A percentile compares a stretch with the other conserved stretches of the same genome.
These are phyloP conservation scores for Heteropelma amictum DNA, from an alignment of 2,888 invertebrate species.

Conservation along the genomic window DNA sequence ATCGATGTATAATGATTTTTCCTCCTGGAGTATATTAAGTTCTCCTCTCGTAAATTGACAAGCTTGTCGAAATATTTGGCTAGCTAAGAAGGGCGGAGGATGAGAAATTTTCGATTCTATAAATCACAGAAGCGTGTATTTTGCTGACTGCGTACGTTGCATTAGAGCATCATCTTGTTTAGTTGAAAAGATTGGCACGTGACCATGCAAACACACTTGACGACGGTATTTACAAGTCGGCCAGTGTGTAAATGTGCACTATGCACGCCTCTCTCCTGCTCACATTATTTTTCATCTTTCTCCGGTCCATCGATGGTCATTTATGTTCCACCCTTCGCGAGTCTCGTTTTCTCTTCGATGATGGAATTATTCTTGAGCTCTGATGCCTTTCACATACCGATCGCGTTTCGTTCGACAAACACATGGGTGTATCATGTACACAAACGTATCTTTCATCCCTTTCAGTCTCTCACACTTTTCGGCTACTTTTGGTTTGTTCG, in stretches of 20 bases:
- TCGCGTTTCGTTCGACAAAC: constrained; percentile 1
- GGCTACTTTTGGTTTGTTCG: constrained; percentile 45
- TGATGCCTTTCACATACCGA: constrained; percentile 1
- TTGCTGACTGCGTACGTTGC: not conserved
- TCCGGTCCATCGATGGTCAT: too few species aligned
- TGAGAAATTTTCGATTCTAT: not conserved
- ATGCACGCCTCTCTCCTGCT: constrained; percentile 1
- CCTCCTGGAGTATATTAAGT: not conserved
- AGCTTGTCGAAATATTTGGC: constrained; percentile 46
- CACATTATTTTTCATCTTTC: not conserved
- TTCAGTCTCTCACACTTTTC: constrained; percentile 1
- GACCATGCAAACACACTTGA: constrained; percentile 66
- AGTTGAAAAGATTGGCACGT: constrained; percentile 61
- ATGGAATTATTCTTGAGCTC: constrained; percentile 15
- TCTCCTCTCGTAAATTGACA: constrained; percentile 30
- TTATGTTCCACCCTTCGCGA: constrained; percentile 33
- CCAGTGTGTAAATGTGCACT: not conserved
- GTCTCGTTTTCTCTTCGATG: constrained; percentile 6
- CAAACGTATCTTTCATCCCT: not conserved
- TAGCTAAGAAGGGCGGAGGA: constrained; percentile 6
- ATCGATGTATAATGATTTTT: not conserved
- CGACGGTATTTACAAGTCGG: constrained; percentile 66
- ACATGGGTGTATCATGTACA: not conserved
- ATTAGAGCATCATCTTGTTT: constrained; percentile 47
- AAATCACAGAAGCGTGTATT: not conserved